Conservation (phyloP, 2,888 invertebrate genomes). For the Caenorhabditis drosophilae region DNA sequence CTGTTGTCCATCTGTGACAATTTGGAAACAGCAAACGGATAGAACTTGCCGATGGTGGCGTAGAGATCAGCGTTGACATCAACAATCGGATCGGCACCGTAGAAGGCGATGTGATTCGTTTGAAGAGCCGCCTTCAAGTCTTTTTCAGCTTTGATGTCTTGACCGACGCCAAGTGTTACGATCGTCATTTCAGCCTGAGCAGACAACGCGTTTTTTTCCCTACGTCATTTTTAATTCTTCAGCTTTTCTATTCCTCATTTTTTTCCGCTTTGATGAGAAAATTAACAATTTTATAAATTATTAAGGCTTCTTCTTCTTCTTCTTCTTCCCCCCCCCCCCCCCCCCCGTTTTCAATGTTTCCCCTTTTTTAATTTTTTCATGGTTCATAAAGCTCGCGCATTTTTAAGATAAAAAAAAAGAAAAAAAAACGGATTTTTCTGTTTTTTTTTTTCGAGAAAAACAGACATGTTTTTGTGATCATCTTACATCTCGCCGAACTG, state of each 20-base stretch:
- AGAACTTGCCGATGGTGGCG: conserved; percentile 31
- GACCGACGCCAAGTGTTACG: conserved; percentile 37
- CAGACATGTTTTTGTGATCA: too few species aligned
- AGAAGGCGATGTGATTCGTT: conserved; percentile 7
- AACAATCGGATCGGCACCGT: conserved; percentile 42
- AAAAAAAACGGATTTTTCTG: neutral
- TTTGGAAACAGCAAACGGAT: conserved; percentile 40
- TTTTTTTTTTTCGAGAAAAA: neutral
- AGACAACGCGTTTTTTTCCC: neutral
- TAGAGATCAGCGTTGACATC: conserved; percentile 35
- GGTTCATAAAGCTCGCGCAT: too few species aligned
- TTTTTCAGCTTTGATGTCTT: conserved; percentile 33
- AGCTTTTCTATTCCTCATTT: neutral
- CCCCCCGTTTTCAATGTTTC: too few species aligned
- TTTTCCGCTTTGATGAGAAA: neutral
- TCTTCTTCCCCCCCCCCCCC: too few species aligned
- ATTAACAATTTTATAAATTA: neutral
- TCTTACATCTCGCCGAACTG: too few species aligned
- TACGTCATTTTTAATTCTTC: neutral
- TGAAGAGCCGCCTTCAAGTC: conserved; percentile 13
- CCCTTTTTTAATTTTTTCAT: neutral
- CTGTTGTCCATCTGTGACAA: too few species aligned
- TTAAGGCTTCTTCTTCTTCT: too few species aligned
- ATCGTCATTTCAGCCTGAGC: conserved; percentile 16
- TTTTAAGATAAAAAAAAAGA: neutral